These are phyloP conservation scores for Climacteris rufus DNA, from an alignment of 2,113 vertebrate species.

Conservation along the genomic window DNA sequence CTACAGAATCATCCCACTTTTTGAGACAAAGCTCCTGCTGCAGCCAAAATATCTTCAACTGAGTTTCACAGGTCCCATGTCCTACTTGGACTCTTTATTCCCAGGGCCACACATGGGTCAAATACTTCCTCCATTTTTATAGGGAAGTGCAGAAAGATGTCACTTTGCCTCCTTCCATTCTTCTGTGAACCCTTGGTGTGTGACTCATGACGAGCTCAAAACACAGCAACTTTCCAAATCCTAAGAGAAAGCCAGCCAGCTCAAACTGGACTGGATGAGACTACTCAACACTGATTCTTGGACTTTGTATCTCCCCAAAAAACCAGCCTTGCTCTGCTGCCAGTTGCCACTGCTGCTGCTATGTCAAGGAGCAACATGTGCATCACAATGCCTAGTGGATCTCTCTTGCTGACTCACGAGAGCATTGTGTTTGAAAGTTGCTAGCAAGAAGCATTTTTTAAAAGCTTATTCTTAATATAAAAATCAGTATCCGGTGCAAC, in stretches of 20 bases:
- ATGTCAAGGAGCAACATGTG: background rate
- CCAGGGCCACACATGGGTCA: background rate
- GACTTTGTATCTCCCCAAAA: background rate
- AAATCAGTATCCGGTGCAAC: rapidly evolving
- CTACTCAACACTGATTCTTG: background rate
- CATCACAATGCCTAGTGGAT: background rate
- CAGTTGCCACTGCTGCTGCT: background rate
- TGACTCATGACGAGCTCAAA: background rate
- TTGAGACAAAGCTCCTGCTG: background rate
- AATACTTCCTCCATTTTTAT: background rate
- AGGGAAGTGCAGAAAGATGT: background rate
- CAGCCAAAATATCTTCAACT: background rate
- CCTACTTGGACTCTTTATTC: background rate
- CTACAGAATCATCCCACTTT: background rate
- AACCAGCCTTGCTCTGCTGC: background rate
- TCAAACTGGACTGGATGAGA: background rate
- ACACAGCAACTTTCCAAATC: background rate
- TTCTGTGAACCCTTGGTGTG: background rate
- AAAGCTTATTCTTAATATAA: background rate
- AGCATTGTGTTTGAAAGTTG: background rate
- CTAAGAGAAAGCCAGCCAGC: background rate
- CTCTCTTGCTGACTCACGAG: background rate
- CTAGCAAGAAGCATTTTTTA: background rate
- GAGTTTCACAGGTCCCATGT: background rate
- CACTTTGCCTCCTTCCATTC: background rate